These are phyloP conservation scores for Phycodurus eques DNA, from an alignment of 2,113 vertebrate species.

Conservation along the genomic window DNA sequence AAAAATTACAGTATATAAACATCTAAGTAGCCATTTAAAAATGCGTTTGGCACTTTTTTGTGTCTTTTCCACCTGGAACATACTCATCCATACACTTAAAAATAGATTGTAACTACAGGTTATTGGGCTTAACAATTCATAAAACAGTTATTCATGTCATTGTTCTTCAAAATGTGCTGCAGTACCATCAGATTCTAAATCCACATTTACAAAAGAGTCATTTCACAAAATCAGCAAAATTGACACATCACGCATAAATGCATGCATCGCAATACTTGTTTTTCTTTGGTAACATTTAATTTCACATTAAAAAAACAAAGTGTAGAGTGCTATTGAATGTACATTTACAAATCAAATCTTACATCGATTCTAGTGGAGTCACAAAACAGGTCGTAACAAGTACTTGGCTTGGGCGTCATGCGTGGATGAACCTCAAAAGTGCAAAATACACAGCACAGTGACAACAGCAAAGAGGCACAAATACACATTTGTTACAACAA, in stretches of 20 bases:
- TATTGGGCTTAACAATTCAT: not conserved
- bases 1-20: too few species aligned
- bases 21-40: not conserved
- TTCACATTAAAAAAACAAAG: conserved; percentile 35
- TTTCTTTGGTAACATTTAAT: conserved; percentile 22
- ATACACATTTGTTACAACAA: conserved; percentile 8
- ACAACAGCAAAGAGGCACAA: conserved; percentile 25
- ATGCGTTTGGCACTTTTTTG: not conserved
- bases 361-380: conserved; percentile 11
- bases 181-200: not conserved
- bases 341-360: not conserved
- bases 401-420: not conserved
- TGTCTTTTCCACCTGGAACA: not conserved
- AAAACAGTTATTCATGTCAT: not conserved
- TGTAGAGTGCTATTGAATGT: conserved; percentile 9
- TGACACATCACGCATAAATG: not conserved
- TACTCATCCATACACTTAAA: not conserved
- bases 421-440: conserved; percentile 6
- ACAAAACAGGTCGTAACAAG: conserved; percentile 14
- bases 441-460: not conserved
- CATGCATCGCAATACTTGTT: not conserved
- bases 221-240: not conserved
- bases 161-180: not conserved
- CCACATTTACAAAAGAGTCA: not conserved
- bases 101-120: not conserved